phyloP scores from a whole-genome alignment of 2,888 invertebrate genomes.

The Sinodicranocentrus sp. region DNA sequence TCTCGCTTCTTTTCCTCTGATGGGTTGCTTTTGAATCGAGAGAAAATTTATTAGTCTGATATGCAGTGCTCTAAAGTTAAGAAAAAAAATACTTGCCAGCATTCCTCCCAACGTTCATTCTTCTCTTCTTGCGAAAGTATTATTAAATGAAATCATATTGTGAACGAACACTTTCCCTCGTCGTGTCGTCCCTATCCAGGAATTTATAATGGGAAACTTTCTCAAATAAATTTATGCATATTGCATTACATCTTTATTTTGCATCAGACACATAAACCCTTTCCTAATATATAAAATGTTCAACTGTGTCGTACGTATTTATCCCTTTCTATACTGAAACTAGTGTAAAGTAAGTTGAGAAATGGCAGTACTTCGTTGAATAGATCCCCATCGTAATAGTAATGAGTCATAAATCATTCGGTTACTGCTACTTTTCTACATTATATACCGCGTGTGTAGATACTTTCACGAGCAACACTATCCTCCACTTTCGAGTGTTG shows the following conservation, averaged over 20 bases:
- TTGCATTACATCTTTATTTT: constrained; percentile 15
- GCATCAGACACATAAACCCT: background rate
- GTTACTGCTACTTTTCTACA: constrained; percentile 36
- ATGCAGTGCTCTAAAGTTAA: too few relatives aligned
- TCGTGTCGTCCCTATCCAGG: background rate
- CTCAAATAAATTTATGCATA: constrained; percentile 33
- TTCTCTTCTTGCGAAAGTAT: background rate
- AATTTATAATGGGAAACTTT: constrained; percentile 40
- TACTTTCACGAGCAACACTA: background rate
- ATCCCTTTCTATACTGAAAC: background rate
- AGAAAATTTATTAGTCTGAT: constrained; percentile 17
- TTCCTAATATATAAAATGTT: too few relatives aligned
- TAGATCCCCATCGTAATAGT: constrained; percentile 67
- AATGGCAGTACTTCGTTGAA: constrained; percentile 54
- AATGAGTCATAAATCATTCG: constrained; percentile 74
- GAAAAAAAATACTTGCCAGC: too few relatives aligned
- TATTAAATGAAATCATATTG: constrained; percentile 16
- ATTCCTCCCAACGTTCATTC: too few relatives aligned
- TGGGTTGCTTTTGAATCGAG: constrained; percentile 2
- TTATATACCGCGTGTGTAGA: background rate
- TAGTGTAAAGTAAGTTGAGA: background rate
- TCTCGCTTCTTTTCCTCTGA: background rate
- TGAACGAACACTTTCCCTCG: background rate
- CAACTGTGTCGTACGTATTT: background rate
- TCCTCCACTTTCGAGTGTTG: background rate